phyloP scores from a whole-genome alignment of 2,113 vertebrate genomes.

The Daphoenositta chrysoptera region DNA sequence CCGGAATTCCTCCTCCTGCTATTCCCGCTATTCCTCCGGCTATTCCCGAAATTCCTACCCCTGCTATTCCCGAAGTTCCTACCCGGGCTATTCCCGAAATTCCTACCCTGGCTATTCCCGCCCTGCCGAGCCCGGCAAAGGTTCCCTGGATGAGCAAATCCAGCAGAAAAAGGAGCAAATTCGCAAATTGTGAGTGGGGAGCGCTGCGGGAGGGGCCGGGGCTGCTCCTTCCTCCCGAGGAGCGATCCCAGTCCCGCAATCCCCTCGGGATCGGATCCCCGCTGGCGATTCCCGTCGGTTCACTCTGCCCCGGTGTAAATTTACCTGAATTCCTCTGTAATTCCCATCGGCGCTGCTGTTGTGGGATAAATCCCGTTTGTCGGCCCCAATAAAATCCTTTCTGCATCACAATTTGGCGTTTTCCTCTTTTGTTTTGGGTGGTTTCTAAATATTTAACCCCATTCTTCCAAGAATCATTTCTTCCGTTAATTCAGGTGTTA shows the following conservation, averaged over 20 bases:
- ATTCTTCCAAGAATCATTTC: too few relatives aligned
- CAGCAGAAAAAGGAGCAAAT: not conserved
- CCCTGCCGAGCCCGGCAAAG: not conserved
- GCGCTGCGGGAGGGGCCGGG: not conserved
- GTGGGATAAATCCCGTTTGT: not conserved
- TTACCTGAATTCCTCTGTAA: not conserved
- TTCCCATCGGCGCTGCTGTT: not conserved
- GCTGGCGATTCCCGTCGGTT: not conserved
- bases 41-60: not conserved
- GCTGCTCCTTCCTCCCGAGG: not conserved
- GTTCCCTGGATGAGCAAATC: accelerated
- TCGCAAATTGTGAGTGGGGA: accelerated
- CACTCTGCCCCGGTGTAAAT: not conserved
- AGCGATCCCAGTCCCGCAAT: accelerated
- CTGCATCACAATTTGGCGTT: not conserved
- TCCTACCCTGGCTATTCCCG: not conserved
- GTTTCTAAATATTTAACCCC: not conserved
- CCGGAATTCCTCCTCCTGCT: not conserved
- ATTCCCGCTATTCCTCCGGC: not conserved
- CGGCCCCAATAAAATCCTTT: not conserved
- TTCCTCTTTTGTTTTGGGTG: not conserved
- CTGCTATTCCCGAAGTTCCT: not conserved
- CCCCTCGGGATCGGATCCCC: too few relatives aligned
- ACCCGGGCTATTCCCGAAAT: not conserved
- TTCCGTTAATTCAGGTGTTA: not conserved